Evolutionary conservation across 2,797 vertebrate species (phyloP), one percentile per base, ranked within the genome.

Genomic region (Ciconia nigra): DNA sequence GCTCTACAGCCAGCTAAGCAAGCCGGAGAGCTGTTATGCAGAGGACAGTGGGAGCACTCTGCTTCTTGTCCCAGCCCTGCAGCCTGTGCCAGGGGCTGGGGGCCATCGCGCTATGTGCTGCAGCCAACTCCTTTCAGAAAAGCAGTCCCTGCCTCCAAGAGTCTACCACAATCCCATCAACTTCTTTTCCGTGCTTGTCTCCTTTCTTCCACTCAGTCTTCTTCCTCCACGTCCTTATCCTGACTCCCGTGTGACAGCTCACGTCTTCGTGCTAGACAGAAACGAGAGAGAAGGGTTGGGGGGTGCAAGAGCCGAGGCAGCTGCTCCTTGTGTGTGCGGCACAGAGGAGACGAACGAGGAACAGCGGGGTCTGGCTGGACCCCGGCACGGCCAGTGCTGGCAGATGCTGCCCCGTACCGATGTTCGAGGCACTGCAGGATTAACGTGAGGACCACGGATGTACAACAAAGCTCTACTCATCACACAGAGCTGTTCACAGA

Each of bases 81-180:
- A 2, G 4, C 21, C 59, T 8, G 31, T 31, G 42, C 42, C 17
- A 4, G 28, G 74, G 17, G 51, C 33, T 4, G 12, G 26, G n/a
- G 44, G 35, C 26, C 28, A 11, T 8, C 1, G 0, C 1, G 4
- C 52, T 8, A 2, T 1, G 20, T 7, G 6, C 55, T 31, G 52
- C 42, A 46, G 14, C 37, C 87, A 72, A 1, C 51, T 18, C 61
- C 71, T 20, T 39, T 25, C 52, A 15, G 35, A 63, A 62, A 12
- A 25, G 42, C 47, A 37, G 67, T 4, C 9, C 22, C 55, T 1
- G 1, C 24, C 19, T 73, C 70, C 19, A 11, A 52, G 26, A 37
- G 39, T 15, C 46, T 28, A 22, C 11, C 0, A 0, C 16, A 9
- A 49, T 31, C 54, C 61, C 62, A 35, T 3, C 0, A 0, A 9